Conservation (phyloP, 2,888 invertebrate species). For the Apamea monoglypha region DNA sequence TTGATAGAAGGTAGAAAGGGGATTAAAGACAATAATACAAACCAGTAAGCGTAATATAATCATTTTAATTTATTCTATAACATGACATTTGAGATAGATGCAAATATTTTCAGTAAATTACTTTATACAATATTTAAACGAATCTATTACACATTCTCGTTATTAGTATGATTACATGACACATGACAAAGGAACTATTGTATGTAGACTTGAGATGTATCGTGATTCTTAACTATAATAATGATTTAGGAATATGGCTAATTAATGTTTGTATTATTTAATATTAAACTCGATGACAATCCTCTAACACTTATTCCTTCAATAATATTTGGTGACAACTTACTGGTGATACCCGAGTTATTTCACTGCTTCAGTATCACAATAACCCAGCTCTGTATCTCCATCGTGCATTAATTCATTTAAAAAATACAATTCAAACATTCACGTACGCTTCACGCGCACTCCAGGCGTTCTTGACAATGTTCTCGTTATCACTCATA, state of each 20-base stretch:
- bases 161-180: slow-evolving; percentile 88
- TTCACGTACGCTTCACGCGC: slow-evolving; percentile 58
- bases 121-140: slow-evolving; percentile 86
- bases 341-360: slow-evolving; percentile 49
- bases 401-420: slow-evolving; percentile 50
- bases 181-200: slow-evolving; percentile 90
- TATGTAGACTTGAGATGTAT: slow-evolving; percentile 87
- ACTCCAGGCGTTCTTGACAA: slow-evolving; percentile 61
- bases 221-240: slow-evolving; percentile 76
- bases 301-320: slow-evolving; percentile 76
- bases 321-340: slow-evolving; percentile 84
- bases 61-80: slow-evolving; percentile 89
- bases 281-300: slow-evolving; percentile 78
- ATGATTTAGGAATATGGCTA: slow-evolving; percentile 85
- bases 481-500: slow-evolving; percentile 67
- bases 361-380: slow-evolving; percentile 46
- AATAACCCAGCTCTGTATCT: slow-evolving; percentile 49
- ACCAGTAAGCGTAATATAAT: slow-evolving; percentile 72
- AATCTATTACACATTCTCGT: slow-evolving; percentile 84
- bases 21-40: slow-evolving; percentile 59
- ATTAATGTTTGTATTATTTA: slow-evolving; percentile 76
- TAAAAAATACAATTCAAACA: slow-evolving; percentile 63
- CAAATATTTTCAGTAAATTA: slow-evolving; percentile 88
- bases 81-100: slow-evolving; percentile 89
- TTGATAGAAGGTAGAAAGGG: neutral